These are phyloP conservation scores for Epicauta chinensis DNA, from an alignment of 1,140 invertebrate species.

Conservation along the genomic window DNA sequence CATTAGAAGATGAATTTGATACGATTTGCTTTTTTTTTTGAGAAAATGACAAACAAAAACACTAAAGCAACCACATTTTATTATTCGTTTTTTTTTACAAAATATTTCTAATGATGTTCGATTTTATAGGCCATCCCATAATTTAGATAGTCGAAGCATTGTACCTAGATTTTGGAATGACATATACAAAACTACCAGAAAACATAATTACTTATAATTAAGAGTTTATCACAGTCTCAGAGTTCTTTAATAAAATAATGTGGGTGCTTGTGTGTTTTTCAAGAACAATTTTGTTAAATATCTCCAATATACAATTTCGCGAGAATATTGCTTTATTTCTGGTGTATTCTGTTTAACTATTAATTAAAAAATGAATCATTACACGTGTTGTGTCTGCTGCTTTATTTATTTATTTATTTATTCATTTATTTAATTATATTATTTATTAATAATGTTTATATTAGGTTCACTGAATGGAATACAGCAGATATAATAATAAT, in stretches of 20 bases:
- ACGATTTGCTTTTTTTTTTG: no score
- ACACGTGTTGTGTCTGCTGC: constrained; percentile 19
- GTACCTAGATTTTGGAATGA: no score
- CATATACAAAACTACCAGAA: not conserved
- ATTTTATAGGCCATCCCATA: not conserved
- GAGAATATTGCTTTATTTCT: not conserved
- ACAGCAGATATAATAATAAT: constrained; percentile 35
- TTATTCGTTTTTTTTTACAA: constrained; percentile 24
- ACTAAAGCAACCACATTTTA: constrained; percentile 33
- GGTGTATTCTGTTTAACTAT: not conserved
- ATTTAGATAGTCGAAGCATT: no score
- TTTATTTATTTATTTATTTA: constrained; percentile 13
- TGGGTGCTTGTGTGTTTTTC: constrained; percentile 22
- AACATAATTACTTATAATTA: constrained; percentile 29
- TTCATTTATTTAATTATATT: constrained; percentile 19
- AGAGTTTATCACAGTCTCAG: constrained; percentile 33
- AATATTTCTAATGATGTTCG: constrained; percentile 13
- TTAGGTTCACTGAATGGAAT: constrained; percentile 38
- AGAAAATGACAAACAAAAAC: constrained; percentile 21
- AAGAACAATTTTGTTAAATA: constrained; percentile 8
- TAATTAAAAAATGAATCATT: constrained; percentile 4
- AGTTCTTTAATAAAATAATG: constrained; percentile 33
- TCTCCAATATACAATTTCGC: no score
- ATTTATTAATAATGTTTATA: constrained; percentile 12
- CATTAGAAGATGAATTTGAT: constrained; percentile 30